phyloP scores from a whole-genome alignment of 1,140 invertebrate species.

The Dendroctonus valens region DNA sequence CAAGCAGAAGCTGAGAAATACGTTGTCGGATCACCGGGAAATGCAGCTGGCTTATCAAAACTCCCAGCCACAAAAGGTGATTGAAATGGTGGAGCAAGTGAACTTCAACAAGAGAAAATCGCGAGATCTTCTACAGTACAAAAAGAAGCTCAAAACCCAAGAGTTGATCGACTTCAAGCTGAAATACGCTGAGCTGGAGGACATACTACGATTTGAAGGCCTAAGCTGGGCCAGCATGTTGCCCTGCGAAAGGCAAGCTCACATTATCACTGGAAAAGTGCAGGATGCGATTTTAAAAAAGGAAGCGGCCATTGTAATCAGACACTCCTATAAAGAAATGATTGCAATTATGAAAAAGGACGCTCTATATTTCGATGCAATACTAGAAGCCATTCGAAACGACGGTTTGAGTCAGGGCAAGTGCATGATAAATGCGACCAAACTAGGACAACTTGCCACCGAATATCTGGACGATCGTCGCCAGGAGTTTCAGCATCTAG shows the following conservation, averaged over 20 bases:
- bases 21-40: slow-evolving; percentile 56
- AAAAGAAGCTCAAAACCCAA: slow-evolving; percentile 58
- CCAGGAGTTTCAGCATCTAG: slow-evolving; percentile 57
- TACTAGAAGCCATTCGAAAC: slow-evolving; percentile 55
- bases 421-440: slow-evolving; percentile 58
- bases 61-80: slow-evolving; percentile 54
- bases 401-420: slow-evolving; percentile 59
- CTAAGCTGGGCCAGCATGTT: slow-evolving; percentile 49
- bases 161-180: slow-evolving; percentile 56
- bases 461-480: slow-evolving; percentile 62
- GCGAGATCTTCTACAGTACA: slow-evolving; percentile 57
- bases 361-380: slow-evolving; percentile 58
- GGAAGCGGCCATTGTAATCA: slow-evolving; percentile 59
- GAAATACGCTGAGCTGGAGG: slow-evolving; percentile 52
- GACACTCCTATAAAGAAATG: slow-evolving; percentile 59
- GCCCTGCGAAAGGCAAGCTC: slow-evolving; percentile 54
- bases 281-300: slow-evolving; percentile 58
- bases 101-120: slow-evolving; percentile 59
- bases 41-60: slow-evolving; percentile 60
- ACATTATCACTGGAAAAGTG: slow-evolving; percentile 56
- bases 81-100: slow-evolving; percentile 57
- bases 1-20: slow-evolving; percentile 55
- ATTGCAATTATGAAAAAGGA: slow-evolving; percentile 62
- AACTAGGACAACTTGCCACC: slow-evolving; percentile 62
- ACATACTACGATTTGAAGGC: slow-evolving; percentile 52